Conservation (phyloP, 2,888 invertebrate species). For the Leptogaster cylindrica region DNA sequence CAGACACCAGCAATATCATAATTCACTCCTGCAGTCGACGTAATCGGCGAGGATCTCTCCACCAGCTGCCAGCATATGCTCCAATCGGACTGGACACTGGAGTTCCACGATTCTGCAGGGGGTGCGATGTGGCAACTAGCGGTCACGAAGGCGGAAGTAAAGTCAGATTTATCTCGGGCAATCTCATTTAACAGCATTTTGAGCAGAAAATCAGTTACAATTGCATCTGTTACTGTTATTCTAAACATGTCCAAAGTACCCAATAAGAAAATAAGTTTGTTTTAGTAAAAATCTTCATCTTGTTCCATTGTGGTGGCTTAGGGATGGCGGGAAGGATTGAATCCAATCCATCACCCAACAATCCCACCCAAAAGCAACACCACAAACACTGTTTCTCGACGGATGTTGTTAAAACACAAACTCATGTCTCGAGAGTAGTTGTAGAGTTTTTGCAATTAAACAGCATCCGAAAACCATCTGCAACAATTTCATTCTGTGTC, state of each 20-base stretch:
- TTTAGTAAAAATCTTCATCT: conserved; percentile 15
- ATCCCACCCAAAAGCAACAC: no score
- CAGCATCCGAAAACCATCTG: background rate
- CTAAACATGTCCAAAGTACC: background rate
- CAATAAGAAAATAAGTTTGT: conserved; percentile 6
- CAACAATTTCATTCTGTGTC: background rate
- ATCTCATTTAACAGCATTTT: conserved; percentile 14
- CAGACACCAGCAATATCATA: no score
- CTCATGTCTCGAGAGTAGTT: conserved; percentile 16
- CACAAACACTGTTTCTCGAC: conserved; percentile 5
- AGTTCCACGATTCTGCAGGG: no score
- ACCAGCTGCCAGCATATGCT: no score
- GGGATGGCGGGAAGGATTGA: no score
- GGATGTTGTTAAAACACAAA: conserved; percentile 15
- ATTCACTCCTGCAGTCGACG: no score
- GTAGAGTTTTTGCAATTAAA: conserved; percentile 29
- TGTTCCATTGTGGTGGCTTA: no score
- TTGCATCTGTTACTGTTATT: background rate
- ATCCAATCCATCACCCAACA: no score
- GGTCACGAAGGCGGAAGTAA: no score
- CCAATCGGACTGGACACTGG: no score
- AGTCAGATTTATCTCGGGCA: conserved; percentile 14
- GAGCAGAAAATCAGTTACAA: conserved; percentile 8
- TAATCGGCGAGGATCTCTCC: no score
- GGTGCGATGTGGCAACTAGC: no score